phyloP scores from a whole-genome alignment of 2,113 vertebrate species.

The Petroica traversi region DNA sequence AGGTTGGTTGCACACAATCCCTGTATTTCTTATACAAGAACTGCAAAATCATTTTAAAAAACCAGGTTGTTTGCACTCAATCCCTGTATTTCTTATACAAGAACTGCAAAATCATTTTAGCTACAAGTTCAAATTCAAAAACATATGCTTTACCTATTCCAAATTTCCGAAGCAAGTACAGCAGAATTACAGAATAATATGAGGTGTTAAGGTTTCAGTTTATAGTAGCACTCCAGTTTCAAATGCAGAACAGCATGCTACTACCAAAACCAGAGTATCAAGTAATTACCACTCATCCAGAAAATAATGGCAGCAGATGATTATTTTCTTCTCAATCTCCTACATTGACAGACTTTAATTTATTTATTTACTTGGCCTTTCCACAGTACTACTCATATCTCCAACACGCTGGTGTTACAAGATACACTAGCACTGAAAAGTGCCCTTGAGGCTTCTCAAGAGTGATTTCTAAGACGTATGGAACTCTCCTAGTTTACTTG shows the following conservation, averaged over 20 bases:
- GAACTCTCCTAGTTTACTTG: background rate
- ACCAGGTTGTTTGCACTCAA: background rate
- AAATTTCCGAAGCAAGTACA: background rate
- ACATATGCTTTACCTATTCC: background rate
- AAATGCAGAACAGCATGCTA: background rate
- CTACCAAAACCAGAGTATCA: background rate
- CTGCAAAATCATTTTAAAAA: too few species aligned
- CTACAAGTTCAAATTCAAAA: background rate
- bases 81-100: background rate
- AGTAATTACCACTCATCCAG: background rate
- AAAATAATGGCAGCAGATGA: background rate
- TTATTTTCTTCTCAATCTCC: background rate
- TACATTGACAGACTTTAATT: background rate
- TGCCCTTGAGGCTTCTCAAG: background rate
- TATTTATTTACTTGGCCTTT: background rate
- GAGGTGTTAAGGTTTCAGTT: background rate
- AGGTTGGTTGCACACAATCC: background rate
- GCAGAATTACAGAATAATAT: background rate
- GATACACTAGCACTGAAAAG: background rate
- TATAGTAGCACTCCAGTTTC: background rate
- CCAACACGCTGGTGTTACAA: background rate
- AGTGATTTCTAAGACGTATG: accelerated
- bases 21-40: background rate
- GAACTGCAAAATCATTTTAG: background rate
- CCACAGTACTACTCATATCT: background rate